Base-by-base conservation (phyloP, 2,797 vertebrate species). In the Tangara arthus region DNA sequence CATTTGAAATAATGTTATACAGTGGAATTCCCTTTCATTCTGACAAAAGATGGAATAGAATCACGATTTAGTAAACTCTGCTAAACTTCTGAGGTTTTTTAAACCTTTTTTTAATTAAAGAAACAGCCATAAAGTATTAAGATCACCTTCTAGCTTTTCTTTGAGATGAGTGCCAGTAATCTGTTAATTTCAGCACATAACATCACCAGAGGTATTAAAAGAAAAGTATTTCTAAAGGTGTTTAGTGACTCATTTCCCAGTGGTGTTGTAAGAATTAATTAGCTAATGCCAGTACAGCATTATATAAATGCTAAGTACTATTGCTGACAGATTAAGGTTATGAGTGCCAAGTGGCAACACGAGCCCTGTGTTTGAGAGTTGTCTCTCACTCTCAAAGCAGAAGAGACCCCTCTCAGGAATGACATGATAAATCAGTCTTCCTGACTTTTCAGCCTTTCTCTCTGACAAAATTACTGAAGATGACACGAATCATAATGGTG, bases 191-290 rank as follows among this genome's bases (percentile, higher is more conserved):
- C 59, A 75, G 46, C n/a, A 35, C 20, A 32, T 35, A 88, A 81
- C 11, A 50, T 56, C 84, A 64, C 22, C 21, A 41, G 47, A 61
- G n/a, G 32, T 76, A 37, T 66, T 82, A 71, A 88, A 84, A 96
- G 37, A 3, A 88, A 94, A 41, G 32, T 83, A 42, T 93, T 94
- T 84, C 35, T 78, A 83, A 89, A 93, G 88, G 61, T 84, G 46
- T 66, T 88, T 55, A 65, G 47, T 94, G 80, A 94, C 57, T 95
- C 73, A 93, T 82, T 39, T 95, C 90, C 81, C 70, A 79, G n/a
- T 16, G n/a, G 42, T 72, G 50, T 21, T 92, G 44, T 84, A 93
- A 83, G 66, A 84, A 89, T 82, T 93, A 87, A 84, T 84, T 92
- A 87, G 70, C 39, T 94, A 92, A 79, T 75, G 57, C 53, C 77